Base-by-base conservation (phyloP, 2,888 invertebrate species). In the Stegophylla sp. region DNA sequence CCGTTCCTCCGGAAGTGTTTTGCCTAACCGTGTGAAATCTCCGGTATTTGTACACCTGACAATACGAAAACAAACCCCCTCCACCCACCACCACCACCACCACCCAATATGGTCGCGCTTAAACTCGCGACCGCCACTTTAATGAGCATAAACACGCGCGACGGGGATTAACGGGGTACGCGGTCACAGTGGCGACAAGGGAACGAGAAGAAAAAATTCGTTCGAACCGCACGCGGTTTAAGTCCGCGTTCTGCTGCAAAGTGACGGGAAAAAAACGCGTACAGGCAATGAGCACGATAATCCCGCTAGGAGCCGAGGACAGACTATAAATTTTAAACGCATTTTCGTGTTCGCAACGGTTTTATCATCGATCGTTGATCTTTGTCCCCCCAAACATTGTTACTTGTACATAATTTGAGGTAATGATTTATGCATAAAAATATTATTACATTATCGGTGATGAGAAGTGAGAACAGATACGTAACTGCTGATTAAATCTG, bases 41-140 rank as follows among this genome's bases (percentile, higher is more conserved):
- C 45, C 69, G 59, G 59, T 77, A 77, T 77, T 77, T 77, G 77
- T 59, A 69, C 77, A 77, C 77, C 77, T 77, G 76, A 69, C 28
- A 45, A 67, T 56, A 53, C 53, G 66, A 45, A 59, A 77, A 77
- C 77, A n/a, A 56, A 51, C 64, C 9, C n/a, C 66, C n/a, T n/a
- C n/a, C n/a, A n/a, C n/a, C n/a, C n/a, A n/a, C n/a, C n/a, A n/a
- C n/a, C n/a, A n/a, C n/a, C n/a, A n/a, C n/a, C n/a, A n/a, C n/a
- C n/a, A n/a, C n/a, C n/a, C n/a, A n/a, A n/a, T n/a, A n/a, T n/a
- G n/a, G n/a, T n/a, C n/a, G n/a, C n/a, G n/a, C n/a, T n/a, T 43
- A 66, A 66, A 64, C 75, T 41, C 17, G 9, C 66, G 41, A 63
- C 51, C 53, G 53, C 15, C 41, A n/a, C n/a, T 76, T 76, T 66